A percentile compares a stretch with the other conserved stretches of the same genome.
phyloP scores from a whole-genome alignment of 1,140 invertebrate species.

The Macrobrachium rosenbergii region DNA sequence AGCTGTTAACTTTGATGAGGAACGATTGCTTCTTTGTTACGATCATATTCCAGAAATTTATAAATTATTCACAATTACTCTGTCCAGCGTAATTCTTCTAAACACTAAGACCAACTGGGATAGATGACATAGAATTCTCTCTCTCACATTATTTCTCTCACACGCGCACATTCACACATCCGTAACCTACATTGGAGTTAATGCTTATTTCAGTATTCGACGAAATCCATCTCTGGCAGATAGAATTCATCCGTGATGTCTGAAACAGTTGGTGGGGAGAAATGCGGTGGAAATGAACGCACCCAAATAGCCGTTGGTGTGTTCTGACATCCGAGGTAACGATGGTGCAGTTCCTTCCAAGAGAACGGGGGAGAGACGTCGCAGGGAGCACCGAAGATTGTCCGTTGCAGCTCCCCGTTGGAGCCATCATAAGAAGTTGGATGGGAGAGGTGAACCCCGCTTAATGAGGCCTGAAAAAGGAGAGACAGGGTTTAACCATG shows the following conservation, averaged over 20 bases:
- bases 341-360: conserved; percentile 70
- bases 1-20: no score
- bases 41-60: no score
- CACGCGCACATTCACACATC: no score
- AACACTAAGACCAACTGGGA: no score
- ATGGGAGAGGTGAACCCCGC: conserved; percentile 68
- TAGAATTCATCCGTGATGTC: conserved; percentile 39
- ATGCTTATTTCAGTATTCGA: background rate
- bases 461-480: conserved; percentile 68
- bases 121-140: no score
- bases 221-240: background rate
- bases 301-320: conserved; percentile 71
- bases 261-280: conserved; percentile 16
- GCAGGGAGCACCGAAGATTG: conserved; percentile 73
- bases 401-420: conserved; percentile 67
- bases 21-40: no score
- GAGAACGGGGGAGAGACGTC: conserved; percentile 71
- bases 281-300: conserved; percentile 9
- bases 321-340: conserved; percentile 73
- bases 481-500: background rate
- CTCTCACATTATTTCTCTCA: no score
- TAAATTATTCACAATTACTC: no score
- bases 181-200: background rate
- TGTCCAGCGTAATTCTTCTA: no score
- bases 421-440: conserved; percentile 68